Base-by-base conservation (phyloP, 2,797 vertebrate genomes). In the Anguilla pacifica region DNA sequence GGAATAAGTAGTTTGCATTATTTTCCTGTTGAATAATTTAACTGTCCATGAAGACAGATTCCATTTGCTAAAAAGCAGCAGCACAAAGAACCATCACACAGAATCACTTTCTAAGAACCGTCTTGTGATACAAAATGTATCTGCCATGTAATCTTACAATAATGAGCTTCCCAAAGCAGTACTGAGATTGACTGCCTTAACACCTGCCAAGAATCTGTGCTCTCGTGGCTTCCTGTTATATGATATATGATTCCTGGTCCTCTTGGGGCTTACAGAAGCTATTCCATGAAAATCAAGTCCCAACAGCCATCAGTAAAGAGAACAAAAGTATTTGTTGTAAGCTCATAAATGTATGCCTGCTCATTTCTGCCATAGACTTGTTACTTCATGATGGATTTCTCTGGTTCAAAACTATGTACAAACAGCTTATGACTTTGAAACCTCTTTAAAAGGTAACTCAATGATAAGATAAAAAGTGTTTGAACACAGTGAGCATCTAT, bases 161-260 rank as follows among this genome's bases (percentile, higher is more conserved):
- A 43, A 77, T 25, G 31, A 43, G 35, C 10, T 39, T 35, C 35
- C 7, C 72, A 28, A 72, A 72, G 28, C 28, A 31, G 67, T 28
- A 72, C n/a, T 72, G 28, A 72, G n/a, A 72, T 72, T 28, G 67
- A 70, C 72, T 43, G 72, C 35, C 35, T 77, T 77, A 39, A 43
- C 72, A 77, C 72, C 72, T 77, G 72, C 31, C 72, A 77, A 77
- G 31, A 77, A 77, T 77, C 70, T 13, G 25, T 74, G 72, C 72
- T 77, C 72, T 39, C 39, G 72, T 77, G 35, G 72, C 35, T 77
- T 77, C 6, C 31, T 77, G 35, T 39, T 77, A 13, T 43, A 77
- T 77, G 72, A 43, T 39, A 15, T 72, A 35, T 43, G 43, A 43
- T 17, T 3, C 0, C 3, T 77, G 31, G 13, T 77, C 72, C 35